Evolutionary conservation across 2,888 invertebrate genomes (phyloP).

Genomic region (Drosophila bunnanda): DNA sequence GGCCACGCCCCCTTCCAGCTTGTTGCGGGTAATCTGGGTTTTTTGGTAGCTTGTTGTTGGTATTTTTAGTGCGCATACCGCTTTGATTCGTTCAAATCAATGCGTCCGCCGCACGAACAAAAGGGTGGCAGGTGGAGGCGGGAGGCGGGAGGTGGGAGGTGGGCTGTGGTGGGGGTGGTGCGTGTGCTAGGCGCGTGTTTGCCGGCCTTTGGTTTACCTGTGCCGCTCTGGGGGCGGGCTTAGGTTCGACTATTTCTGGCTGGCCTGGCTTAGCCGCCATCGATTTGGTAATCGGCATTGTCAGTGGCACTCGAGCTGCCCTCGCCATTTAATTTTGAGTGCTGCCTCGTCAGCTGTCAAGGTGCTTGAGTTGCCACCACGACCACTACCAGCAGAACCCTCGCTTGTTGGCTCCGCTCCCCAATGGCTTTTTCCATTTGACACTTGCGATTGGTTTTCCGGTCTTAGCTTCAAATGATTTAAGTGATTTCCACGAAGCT

Average conservation of each 20-base stretch:
- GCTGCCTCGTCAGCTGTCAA: slow-evolving; percentile 48
- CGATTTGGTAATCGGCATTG: slow-evolving; percentile 63
- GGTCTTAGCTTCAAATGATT: slow-evolving; percentile 31
- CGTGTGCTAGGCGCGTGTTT: slow-evolving; percentile 58
- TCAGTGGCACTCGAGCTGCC: slow-evolving; percentile 56
- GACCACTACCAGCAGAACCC: slow-evolving; percentile 1
- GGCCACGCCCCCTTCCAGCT: slow-evolving; percentile 73
- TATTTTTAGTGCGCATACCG: slow-evolving; percentile 82
- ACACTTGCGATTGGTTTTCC: slow-evolving; percentile 44
- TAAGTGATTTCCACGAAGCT: slow-evolving; percentile 18
- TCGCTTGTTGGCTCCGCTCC: slow-evolving; percentile 6
- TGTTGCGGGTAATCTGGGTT: slow-evolving; percentile 74
- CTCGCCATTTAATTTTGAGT: slow-evolving; percentile 74
- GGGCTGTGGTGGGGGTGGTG: slow-evolving; percentile 21
- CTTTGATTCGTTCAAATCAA: slow-evolving; percentile 82
- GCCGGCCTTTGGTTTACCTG: slow-evolving; percentile 69
- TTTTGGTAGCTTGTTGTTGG: slow-evolving; percentile 76
- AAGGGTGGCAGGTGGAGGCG: slow-evolving; percentile 41
- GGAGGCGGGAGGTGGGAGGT: background rate
- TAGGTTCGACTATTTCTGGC: background rate
- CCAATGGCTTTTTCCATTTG: slow-evolving; percentile 28
- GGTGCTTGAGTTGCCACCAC: slow-evolving; percentile 50
- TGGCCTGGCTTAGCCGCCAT: slow-evolving; percentile 34
- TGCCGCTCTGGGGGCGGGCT: slow-evolving; percentile 32
- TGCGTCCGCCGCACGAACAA: slow-evolving; percentile 63